phyloP scores from a whole-genome alignment of 2,888 invertebrate species.

The Conops quadrifasciatus region DNA sequence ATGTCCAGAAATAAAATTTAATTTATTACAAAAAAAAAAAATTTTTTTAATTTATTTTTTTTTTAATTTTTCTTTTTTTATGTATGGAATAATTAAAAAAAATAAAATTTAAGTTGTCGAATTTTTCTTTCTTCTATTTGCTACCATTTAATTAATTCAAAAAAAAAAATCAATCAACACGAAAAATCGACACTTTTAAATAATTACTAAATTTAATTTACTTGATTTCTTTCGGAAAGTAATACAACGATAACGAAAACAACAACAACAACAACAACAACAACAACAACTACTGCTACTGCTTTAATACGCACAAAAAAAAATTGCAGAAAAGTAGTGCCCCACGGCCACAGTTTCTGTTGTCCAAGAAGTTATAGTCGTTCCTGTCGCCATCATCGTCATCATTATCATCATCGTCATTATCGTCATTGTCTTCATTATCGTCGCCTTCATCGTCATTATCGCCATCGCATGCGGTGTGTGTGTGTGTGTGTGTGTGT shows the following conservation, averaged over 20 bases:
- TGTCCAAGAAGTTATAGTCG: no score
- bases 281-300: background rate
- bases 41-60: background rate
- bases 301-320: background rate
- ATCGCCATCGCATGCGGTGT: no score
- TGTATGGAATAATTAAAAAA: no score
- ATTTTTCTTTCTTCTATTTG: no score
- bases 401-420: no score
- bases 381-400: no score
- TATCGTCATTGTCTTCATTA: no score
- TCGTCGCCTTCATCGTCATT: no score
- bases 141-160: background rate
- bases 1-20: background rate
- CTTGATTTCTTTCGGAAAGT: background rate
- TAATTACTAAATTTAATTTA: slow-evolving; percentile 4
- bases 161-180: background rate
- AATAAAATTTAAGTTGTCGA: no score
- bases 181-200: background rate
- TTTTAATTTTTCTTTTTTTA: no score
- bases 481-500: no score
- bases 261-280: slow-evolving; percentile 4
- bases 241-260: background rate
- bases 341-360: background rate
- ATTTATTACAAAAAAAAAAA: background rate
- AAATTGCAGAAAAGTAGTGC: no score